A percentile compares a stretch with the other conserved stretches of the same genome.
Conservation (phyloP, 2,113 vertebrate species). For the Phylloscopus whistleri region DNA sequence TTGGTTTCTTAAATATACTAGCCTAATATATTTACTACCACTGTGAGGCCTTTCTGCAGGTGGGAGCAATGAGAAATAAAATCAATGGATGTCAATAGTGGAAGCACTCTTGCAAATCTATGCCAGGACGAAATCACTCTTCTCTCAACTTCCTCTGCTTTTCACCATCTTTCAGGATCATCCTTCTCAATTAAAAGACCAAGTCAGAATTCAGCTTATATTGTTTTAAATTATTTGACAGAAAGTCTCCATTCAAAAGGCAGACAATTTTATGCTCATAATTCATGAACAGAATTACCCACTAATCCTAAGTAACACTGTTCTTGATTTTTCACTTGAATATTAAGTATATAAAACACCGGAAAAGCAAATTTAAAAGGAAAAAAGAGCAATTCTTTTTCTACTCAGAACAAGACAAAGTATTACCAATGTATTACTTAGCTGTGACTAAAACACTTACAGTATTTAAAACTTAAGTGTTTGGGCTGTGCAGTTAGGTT, state of each 20-base stretch:
- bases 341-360: not conserved
- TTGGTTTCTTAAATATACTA: not conserved
- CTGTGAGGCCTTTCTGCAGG: not conserved
- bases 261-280: not conserved
- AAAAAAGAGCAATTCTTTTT: not conserved
- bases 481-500: not conserved
- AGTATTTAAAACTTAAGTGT: not conserved
- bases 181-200: not conserved
- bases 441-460: not conserved
- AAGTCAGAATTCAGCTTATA: not conserved
- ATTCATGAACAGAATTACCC: conserved; percentile 12
- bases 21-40: not conserved
- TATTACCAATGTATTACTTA: not conserved
- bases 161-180: not conserved
- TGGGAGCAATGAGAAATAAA: not conserved
- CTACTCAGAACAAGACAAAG: not conserved
- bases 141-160: not conserved
- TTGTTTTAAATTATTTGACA: not conserved
- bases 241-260: not conserved
- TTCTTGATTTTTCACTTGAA: not conserved
- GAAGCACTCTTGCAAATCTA: not conserved
- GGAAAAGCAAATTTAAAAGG: not conserved
- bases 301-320: not conserved
- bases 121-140: not conserved
- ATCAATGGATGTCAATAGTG: not conserved